Conservation (phyloP, 1,140 invertebrate species). For the Halictus rubicundus region DNA sequence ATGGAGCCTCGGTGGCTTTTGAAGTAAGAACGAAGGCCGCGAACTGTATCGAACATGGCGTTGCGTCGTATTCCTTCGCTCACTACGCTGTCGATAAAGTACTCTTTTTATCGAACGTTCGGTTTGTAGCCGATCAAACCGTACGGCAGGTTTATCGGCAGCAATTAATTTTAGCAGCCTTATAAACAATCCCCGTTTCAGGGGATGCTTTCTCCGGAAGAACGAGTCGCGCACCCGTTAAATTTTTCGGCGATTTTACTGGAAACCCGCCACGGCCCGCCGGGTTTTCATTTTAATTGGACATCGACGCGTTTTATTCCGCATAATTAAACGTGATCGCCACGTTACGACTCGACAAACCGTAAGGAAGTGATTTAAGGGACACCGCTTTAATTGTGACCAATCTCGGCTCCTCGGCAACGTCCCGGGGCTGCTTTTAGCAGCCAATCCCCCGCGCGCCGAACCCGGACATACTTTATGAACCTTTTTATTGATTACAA, state of each 20-base stretch:
- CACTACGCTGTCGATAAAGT: slow-evolving; percentile 25
- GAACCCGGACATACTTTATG: background rate
- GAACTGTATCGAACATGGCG: background rate
- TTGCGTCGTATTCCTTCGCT: slow-evolving; percentile 17
- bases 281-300: slow-evolving; percentile 56
- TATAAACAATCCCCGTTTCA: slow-evolving; percentile 43
- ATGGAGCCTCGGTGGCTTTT: too few relatives aligned
- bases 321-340: slow-evolving; percentile 57
- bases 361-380: slow-evolving; percentile 20
- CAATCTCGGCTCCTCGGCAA: background rate
- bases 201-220: slow-evolving; percentile 32
- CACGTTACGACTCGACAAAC: slow-evolving; percentile 33
- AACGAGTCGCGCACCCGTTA: background rate
- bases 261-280: slow-evolving; percentile 9
- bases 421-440: background rate
- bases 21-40: background rate
- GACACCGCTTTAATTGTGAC: slow-evolving; percentile 19
- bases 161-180: slow-evolving; percentile 53
- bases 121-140: slow-evolving; percentile 39
- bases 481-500: background rate
- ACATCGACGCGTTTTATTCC: slow-evolving; percentile 33
- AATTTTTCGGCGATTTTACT: slow-evolving; percentile 22
- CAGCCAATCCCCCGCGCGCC: background rate
- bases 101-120: slow-evolving; percentile 32
- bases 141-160: slow-evolving; percentile 47